Conservation (phyloP, 2,113 vertebrate genomes). For the Pangasianodon gigas region DNA sequence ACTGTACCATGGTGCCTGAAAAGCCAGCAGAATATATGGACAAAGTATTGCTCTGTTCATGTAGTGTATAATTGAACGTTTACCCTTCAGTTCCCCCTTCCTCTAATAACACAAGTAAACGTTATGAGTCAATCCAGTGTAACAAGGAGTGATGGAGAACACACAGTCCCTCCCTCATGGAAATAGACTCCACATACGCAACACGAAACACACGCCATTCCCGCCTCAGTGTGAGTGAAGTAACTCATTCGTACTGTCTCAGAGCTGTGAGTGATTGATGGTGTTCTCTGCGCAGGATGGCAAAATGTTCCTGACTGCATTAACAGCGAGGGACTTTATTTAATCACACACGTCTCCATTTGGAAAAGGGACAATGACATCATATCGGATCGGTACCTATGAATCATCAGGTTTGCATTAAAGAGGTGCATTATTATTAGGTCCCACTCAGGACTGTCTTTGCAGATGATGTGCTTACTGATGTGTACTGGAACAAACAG, state of each 20-base stretch:
- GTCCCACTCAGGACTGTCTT: conserved; percentile 14
- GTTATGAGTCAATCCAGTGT: conserved; percentile 46
- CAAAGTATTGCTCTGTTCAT: conserved; percentile 29
- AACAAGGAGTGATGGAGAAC: conserved; percentile 28
- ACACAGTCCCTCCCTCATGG: conserved; percentile 5
- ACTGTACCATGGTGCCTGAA: background rate
- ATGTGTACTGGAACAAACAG: conserved; percentile 14
- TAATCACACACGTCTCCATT: background rate
- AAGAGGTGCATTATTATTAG: conserved; percentile 33
- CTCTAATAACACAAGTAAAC: conserved; percentile 48
- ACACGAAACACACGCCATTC: background rate
- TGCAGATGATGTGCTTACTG: background rate
- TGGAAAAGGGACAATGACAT: conserved; percentile 43
- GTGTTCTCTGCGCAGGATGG: conserved; percentile 57
- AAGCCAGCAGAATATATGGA: background rate
- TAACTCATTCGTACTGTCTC: conserved; percentile 53
- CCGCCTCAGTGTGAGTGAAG: background rate
- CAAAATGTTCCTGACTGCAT: conserved; percentile 58
- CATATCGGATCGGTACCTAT: conserved; percentile 41
- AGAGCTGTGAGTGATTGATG: conserved; percentile 60
- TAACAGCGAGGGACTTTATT: conserved; percentile 55
- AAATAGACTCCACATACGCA: background rate
- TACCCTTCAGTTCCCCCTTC: conserved; percentile 25
- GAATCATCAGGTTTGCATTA: conserved; percentile 47
- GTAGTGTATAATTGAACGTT: conserved; percentile 47